A percentile compares a stretch with the other conserved stretches of the same genome.
Evolutionary conservation across 2,888 invertebrate genomes (phyloP).

Genomic region (Litoditis marina): DNA sequence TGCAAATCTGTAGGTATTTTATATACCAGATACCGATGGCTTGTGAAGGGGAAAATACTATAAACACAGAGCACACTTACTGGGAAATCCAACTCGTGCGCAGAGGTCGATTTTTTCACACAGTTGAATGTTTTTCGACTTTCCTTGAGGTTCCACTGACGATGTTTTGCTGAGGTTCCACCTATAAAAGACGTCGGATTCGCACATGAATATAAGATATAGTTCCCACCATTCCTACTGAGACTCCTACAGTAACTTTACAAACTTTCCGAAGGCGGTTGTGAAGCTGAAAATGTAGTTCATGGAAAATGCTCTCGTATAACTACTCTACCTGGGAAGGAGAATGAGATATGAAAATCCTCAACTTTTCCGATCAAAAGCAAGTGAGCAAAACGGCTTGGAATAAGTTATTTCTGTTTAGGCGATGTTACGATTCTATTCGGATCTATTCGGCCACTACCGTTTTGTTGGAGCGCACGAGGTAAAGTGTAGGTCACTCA

Average conservation of each 20-base stretch:
- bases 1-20: too few species aligned
- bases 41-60: not conserved
- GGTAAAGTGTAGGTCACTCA: not conserved
- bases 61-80: constrained; percentile 22
- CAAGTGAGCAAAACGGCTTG: too few species aligned
- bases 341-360: too few species aligned
- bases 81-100: constrained; percentile 53
- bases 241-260: too few species aligned
- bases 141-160: constrained; percentile 5
- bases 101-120: constrained; percentile 50
- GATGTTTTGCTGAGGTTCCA: constrained; percentile 23
- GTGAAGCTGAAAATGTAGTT: too few species aligned
- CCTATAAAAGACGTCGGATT: constrained; percentile 17
- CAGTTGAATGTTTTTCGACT: constrained; percentile 25
- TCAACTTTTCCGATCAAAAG: too few species aligned
- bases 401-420: constrained; percentile 10
- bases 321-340: too few species aligned
- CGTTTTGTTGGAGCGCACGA: constrained; percentile 17
- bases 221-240: too few species aligned
- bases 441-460: constrained; percentile 48
- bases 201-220: too few species aligned
- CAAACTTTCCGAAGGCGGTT: too few species aligned
- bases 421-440: constrained; percentile 44
- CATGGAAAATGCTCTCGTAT: too few species aligned
- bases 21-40: not conserved